Evolutionary conservation across 2,113 vertebrate species (phyloP), one percentile per base, ranked within the genome.

Genomic region (Speoplatyrhinus poulsoni): DNA sequence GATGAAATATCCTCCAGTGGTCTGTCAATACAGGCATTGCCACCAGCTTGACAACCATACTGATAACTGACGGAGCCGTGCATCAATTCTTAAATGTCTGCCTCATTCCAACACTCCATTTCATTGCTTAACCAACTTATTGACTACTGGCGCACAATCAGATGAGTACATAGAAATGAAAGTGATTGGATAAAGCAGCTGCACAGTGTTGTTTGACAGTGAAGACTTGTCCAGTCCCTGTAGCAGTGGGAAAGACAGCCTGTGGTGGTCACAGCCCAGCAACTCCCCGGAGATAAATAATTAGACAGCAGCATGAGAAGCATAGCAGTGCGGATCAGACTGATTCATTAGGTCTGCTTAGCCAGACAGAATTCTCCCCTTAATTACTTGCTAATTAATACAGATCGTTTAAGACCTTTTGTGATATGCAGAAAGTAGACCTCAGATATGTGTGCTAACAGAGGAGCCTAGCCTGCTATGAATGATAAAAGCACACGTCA

Each of bases 311-410:
- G 49, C 58, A 55, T 46, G 58, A 77, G 81, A 79, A 70, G 46
- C 70, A 73, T 72, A 68, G 54, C 74, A 66, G 61, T 55, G 57
- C 63, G 69, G 59, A 67, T 73, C 53, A 63, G 52, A 71, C 64
- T 53, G 60, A 68, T 69, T 82, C 81, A 82, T 88, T 89, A 84
- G 70, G 74, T 80, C 74, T 84, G 82, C 85, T 87, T 70, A 84
- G 62, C 70, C 74, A 56, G 69, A 73, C 87, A 79, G 70, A 53
- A 77, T 76, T 79, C 76, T 81, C 54, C 60, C 75, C 71, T 67
- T 82, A 87, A 87, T 87, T 85, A 80, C 70, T 15, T 54, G 71
- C 65, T 83, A 76, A 87, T 88, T 79, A 83, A 81, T 77, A 75
- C 73, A 73, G 62, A 82, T 82, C 67, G 70, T 82, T 83, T 64